Percentiles rank a stretch among this genome's conserved stretches.
These are phyloP conservation scores for Apodemia hepburni DNA, from an alignment of 2,888 invertebrate genomes.

Conservation along the genomic window DNA sequence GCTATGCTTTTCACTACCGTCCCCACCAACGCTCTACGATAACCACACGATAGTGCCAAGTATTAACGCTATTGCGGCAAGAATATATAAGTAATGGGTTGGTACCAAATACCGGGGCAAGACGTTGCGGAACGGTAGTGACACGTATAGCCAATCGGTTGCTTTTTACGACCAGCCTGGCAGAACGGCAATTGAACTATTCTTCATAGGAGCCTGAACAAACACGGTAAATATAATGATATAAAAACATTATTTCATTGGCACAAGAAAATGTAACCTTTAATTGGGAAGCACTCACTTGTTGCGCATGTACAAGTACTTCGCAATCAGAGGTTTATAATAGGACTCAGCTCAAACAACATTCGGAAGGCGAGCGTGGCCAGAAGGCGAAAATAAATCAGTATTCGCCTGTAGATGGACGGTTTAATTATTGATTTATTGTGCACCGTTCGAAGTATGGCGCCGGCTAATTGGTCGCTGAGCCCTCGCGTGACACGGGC, in stretches of 20 bases:
- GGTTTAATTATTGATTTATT: conserved; percentile 79
- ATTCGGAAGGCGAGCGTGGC: conserved; percentile 54
- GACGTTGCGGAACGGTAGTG: no score
- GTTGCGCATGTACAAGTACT: not conserved
- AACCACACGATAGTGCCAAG: no score
- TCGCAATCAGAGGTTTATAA: conserved; percentile 39
- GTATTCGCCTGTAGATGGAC: conserved; percentile 74
- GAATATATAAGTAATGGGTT: no score
- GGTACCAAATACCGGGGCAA: no score
- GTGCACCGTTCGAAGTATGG: conserved; percentile 51
- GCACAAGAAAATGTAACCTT: conserved; percentile 12
- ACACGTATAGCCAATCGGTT: no score
- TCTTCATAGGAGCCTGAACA: no score
- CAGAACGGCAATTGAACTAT: no score
- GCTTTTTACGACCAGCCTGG: no score
- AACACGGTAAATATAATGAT: no score
- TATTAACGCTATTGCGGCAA: no score
- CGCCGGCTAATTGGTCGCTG: conserved; percentile 72
- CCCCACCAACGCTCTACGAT: no score
- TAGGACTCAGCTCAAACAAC: conserved; percentile 24
- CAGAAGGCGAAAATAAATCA: conserved; percentile 70
- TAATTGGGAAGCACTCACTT: conserved; percentile 26
- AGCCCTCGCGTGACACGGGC: conserved; percentile 68
- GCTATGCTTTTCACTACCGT: no score
- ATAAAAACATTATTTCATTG: conserved; percentile 13